A percentile compares a stretch with the other conserved stretches of the same genome.
Conservation (phyloP, 35 echinoderm and acorn worm genomes). For the Apostichopus parvimensis region DNA sequence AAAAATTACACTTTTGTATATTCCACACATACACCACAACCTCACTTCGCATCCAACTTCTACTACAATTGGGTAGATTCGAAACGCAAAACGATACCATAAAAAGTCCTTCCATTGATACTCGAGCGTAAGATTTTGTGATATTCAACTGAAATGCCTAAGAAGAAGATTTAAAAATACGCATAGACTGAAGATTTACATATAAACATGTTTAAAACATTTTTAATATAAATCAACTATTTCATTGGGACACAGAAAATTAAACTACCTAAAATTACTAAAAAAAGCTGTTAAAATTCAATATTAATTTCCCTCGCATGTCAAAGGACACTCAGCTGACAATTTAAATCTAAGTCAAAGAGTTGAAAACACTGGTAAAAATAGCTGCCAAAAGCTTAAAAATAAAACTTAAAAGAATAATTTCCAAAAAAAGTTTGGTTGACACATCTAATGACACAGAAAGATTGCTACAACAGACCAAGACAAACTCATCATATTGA, state of each 20-base stretch:
- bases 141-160: too few relatives aligned
- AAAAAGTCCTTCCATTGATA: too few relatives aligned
- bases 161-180: neutral
- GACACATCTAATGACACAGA: too few relatives aligned
- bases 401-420: neutral
- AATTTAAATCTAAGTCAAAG: neutral
- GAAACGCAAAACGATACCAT: too few relatives aligned
- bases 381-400: neutral
- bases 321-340: neutral
- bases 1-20: neutral
- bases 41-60: neutral
- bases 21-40: neutral
- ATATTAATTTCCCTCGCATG: neutral
- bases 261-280: neutral
- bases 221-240: neutral
- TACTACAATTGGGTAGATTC: too few relatives aligned
- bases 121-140: too few relatives aligned
- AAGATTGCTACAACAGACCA: too few relatives aligned
- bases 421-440: too few relatives aligned
- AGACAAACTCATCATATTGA: too few relatives aligned
- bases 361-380: neutral
- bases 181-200: neutral
- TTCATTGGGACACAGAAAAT: neutral
- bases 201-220: neutral
- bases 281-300: neutral